These are phyloP conservation scores for Melanotus villosus DNA, from an alignment of 2,888 invertebrate species.

Conservation along the genomic window DNA sequence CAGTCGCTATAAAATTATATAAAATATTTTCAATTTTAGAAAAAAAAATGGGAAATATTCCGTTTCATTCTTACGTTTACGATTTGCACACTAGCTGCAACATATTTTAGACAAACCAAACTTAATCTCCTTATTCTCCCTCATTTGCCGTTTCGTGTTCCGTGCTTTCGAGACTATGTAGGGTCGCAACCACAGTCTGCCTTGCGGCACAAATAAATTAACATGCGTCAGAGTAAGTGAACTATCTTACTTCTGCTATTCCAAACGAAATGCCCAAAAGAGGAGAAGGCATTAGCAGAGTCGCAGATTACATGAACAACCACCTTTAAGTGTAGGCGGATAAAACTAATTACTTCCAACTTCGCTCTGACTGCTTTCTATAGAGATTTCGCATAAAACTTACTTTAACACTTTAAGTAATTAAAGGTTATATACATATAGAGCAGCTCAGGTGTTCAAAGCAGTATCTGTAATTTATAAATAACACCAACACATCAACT, in stretches of 20 bases:
- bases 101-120: slow-evolving; percentile 49
- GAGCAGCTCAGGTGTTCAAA: not conserved
- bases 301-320: slow-evolving; percentile 23
- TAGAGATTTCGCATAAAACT: slow-evolving; percentile 21
- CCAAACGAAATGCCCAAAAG: slow-evolving; percentile 35
- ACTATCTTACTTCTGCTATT: slow-evolving; percentile 37
- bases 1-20: no score
- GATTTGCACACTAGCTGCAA: slow-evolving; percentile 21
- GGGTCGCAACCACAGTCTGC: slow-evolving; percentile 41
- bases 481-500: not conserved
- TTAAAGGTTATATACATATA: not conserved
- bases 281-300: slow-evolving; percentile 26
- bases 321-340: slow-evolving; percentile 25
- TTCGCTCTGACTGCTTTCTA: slow-evolving; percentile 17
- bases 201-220: slow-evolving; percentile 45
- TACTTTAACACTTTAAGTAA: not conserved
- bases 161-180: slow-evolving; percentile 28
- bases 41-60: no score
- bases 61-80: not conserved
- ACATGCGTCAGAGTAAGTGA: slow-evolving; percentile 39
- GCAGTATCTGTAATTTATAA: not conserved
- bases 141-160: slow-evolving; percentile 40
- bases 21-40: no score
- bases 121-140: slow-evolving; percentile 46
- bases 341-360: slow-evolving; percentile 27